phyloP scores from a whole-genome alignment of 2,113 vertebrate species.

The Heterocephalus glaber region DNA sequence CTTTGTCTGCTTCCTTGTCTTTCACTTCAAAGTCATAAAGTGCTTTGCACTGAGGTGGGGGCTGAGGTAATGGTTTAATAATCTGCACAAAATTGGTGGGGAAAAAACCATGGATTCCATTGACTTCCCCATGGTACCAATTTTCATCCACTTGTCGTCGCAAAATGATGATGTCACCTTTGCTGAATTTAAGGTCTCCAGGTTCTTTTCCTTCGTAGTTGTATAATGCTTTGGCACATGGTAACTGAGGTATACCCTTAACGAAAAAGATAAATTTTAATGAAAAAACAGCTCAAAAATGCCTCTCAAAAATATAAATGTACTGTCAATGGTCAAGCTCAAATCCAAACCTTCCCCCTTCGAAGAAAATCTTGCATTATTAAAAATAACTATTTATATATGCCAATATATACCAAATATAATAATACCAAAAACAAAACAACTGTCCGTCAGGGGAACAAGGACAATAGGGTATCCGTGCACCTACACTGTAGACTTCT shows the following conservation, averaged over 20 bases:
- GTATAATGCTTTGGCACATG: conserved; percentile 98
- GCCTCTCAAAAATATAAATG: neutral
- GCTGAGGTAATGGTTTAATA: conserved; percentile 97
- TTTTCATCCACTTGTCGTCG: conserved; percentile 99
- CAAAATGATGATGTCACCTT: conserved; percentile 97
- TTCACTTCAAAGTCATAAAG: conserved; percentile 99
- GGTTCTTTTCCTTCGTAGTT: conserved; percentile 99
- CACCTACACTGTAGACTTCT: neutral
- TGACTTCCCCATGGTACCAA: conserved; percentile 99
- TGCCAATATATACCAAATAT: too few relatives aligned
- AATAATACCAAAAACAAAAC: neutral
- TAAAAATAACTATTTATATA: neutral
- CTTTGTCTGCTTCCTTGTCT: conserved; percentile 99
- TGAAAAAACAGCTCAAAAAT: neutral
- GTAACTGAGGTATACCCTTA: conserved; percentile 95
- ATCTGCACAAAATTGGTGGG: conserved; percentile 99
- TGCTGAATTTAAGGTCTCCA: conserved; percentile 98
- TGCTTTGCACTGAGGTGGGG: conserved; percentile 98
- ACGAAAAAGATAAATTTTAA: conserved; percentile 62
- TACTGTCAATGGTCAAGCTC: neutral
- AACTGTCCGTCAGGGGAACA: neutral
- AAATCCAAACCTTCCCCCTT: neutral
- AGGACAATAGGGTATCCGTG: neutral
- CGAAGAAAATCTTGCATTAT: neutral
- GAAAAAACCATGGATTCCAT: conserved; percentile 96